Evolutionary conservation across 1,140 invertebrate species (phyloP), one percentile per base, ranked within the genome.

Genomic region (Tribolium madens): DNA sequence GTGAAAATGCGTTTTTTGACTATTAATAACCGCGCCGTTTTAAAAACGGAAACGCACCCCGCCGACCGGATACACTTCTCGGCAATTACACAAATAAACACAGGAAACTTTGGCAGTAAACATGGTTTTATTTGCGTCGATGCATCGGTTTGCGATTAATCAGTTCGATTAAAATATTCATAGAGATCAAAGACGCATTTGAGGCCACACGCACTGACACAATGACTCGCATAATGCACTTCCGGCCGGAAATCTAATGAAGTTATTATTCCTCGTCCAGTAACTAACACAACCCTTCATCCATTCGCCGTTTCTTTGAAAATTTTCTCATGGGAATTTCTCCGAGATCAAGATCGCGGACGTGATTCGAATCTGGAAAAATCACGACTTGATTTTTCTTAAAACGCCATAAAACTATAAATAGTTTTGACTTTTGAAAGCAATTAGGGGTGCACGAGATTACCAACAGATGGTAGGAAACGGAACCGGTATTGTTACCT

Each of bases 401-500:
- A n/a, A 42, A 21, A 52, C 18, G 26, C 47, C 53, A 73, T 71
- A 4, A 71, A 71, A 47, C 71, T 73, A 73, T 57, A 73, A 73
- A 73, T 73, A 73, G 71, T 7, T n/a, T 73, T 52, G 18, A 72
- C 70, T 48, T 57, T 12, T 12, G 10, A n/a, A 42, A 14, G 14
- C 48, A 57, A 73, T 73, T 73, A 73, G 71, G 64, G 71, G 46
- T 73, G 52, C 50, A 31, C 21, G 15, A 73, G 15, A 73, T 50
- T 71, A 77, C 48, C 71, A 77, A 13, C 78, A 79, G 78, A 79
- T 79, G 78, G 73, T 69, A 68, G 73, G 72, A 78, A 80, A 78
- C 79, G 79, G 79, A 80, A 80, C 79, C 50, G 69, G 75, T 74
- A 80, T 80, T 80, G 78, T 80, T 80, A 77, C 75, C 79, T 78